A percentile compares a stretch with the other conserved stretches of the same genome.
phyloP scores from a whole-genome alignment of 2,888 invertebrate genomes.

The Myathropa florea region DNA sequence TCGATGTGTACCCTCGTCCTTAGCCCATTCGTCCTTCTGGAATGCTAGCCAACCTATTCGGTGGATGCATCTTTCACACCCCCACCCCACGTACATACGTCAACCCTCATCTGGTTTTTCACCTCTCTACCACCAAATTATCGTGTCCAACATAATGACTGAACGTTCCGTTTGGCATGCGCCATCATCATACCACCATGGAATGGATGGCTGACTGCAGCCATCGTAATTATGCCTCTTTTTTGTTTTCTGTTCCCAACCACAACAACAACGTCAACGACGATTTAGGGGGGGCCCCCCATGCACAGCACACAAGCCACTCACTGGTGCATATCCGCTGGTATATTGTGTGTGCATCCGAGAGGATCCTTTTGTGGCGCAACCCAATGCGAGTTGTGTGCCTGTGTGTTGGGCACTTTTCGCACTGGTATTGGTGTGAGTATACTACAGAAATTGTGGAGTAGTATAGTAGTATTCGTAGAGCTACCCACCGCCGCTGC shows the following conservation, averaged over 20 bases:
- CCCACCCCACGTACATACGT: neutral
- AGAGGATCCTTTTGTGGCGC: slow-evolving; percentile 63
- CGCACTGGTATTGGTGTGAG: slow-evolving; percentile 51
- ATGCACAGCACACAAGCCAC: neutral
- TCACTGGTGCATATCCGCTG: slow-evolving; percentile 64
- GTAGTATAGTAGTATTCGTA: slow-evolving; percentile 64
- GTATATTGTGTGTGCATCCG: slow-evolving; percentile 40
- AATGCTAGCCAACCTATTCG: slow-evolving; percentile 17
- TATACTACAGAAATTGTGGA: slow-evolving; percentile 66
- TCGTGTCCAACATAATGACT: slow-evolving; percentile 46
- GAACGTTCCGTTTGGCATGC: slow-evolving; percentile 63
- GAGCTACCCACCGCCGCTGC: neutral
- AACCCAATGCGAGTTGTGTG: neutral
- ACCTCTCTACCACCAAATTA: slow-evolving; percentile 38
- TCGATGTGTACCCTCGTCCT: slow-evolving; percentile 37
- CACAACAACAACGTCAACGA: too few species aligned
- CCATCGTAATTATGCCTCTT: slow-evolving; percentile 38
- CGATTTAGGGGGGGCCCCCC: neutral
- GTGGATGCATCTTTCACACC: neutral
- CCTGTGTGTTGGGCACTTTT: neutral
- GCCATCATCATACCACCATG: slow-evolving; percentile 44
- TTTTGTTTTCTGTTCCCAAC: neutral
- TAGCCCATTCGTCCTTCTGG: slow-evolving; percentile 36
- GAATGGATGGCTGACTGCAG: neutral
- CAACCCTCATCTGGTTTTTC: slow-evolving; percentile 45